Base-by-base conservation (phyloP, 2,113 vertebrate species). In the Larimichthys polyactis region DNA sequence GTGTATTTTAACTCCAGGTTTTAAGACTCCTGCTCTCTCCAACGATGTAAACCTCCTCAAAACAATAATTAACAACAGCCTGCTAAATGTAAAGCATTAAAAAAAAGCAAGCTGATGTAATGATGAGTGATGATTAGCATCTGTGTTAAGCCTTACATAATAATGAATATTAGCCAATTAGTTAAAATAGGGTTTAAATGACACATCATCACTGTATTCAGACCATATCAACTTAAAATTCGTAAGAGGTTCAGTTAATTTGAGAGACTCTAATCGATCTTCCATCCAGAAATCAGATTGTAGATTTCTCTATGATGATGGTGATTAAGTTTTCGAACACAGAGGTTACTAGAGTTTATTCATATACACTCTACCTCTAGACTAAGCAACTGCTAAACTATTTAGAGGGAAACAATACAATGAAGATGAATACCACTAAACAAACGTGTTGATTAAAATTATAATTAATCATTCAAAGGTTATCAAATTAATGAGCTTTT, bases 311-410 rank as follows among this genome's bases (percentile, higher is more conserved):
- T 10, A 44, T 22, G 69, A 57, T 48, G 44, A 27, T 3, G 32
- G 52, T 22, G 63, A 70, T 75, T 14, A 4, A 32, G 43, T 48
- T 44, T 24, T 17, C 32, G 15, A 68, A 5, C 48, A 17, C 32
- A 62, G 60, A 71, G 85, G 77, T 84, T 78, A 81, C 64, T 55
- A 0, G 44, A 77, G 78, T 84, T 81, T 36, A 81, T 70, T 52
- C 4, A n/a, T 19, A 59, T n/a, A 16, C 67, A 44, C 65, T 27
- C 12, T 17, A 12, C 11, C 11, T 1, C 62, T 73, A 44, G 11
- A 14, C 71, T 68, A 17, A 65, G 72, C 20, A 78, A 43, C 58
- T 0, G 0, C 57, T 68, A 46, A 84, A 44, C 43, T 65, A 51
- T 59, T 87, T 48, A 59, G 3, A 3, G 22, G 46, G 11, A 59